Base-by-base conservation (phyloP, 2,113 vertebrate species). In the Rissa tridactyla region DNA sequence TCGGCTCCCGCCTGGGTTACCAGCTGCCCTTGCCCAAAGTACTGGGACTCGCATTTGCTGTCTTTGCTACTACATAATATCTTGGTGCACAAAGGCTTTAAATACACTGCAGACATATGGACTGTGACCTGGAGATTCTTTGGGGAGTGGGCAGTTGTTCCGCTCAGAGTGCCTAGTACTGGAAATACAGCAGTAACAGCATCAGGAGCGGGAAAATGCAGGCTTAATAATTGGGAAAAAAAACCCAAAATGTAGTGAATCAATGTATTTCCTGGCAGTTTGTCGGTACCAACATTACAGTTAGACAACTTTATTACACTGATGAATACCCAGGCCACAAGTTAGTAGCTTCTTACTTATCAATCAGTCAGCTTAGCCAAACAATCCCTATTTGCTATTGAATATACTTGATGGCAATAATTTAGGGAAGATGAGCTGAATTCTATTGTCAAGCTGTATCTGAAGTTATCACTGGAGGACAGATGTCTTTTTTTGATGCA, bases 241-340 rank as follows among this genome's bases (percentile, higher is more conserved):
- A 57, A 47, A 26, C 16, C 27, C 29, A 22, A n/a, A 58, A 68
- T 5, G 7, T 46, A 82, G 61, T 75, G 91, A 88, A 90, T 96
- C 76, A 69, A 38, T 34, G 15, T 44, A 38, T 52, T 93, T 93
- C 79, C 86, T 93, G 62, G 69, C 46, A 86, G 73, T 92, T 97
- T 93, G 90, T 96, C 71, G 16, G 71, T 84, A 76, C 29, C 46
- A 60, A 42, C 72, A 55, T 94, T 95, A 90, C 85, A 96, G 80
- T 92, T 40, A 93, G 86, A 94, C 55, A 85, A 52, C 70, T 97
- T 95, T 81, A 95, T 91, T 94, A 66, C 36, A 60, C 44, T 82
- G 44, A 77, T 94, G 30, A 96, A 95, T 85, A 76, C 77, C 83
- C 78, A 64, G 13, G 36, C 49, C 55, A 83, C 42, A 58, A 88